A percentile compares a stretch with the other conserved stretches of the same genome.
Evolutionary conservation across 1,140 invertebrate genomes (phyloP).

Genomic region (Periplaneta americana): DNA sequence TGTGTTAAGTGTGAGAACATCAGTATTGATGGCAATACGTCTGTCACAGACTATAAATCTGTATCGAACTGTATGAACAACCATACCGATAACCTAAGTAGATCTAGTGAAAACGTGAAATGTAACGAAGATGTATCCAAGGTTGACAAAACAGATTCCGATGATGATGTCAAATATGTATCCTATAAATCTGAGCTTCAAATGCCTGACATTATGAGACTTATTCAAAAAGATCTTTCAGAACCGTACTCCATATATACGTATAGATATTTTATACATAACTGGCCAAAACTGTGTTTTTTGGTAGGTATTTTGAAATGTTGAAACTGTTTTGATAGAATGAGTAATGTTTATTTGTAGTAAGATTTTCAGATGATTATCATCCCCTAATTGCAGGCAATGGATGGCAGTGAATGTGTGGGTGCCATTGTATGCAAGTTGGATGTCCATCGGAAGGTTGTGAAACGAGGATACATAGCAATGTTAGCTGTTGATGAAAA

Average conservation of each 20-base stretch:
- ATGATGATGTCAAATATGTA: conserved; percentile 52
- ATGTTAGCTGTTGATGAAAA: conserved; percentile 98
- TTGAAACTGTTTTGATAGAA: background rate
- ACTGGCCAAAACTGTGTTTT: conserved; percentile 99
- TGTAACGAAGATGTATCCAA: background rate
- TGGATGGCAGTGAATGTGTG: conserved; percentile 80
- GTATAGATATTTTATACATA: conserved; percentile 99
- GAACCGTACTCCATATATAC: conserved; percentile 99
- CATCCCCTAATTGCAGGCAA: conserved; percentile 47
- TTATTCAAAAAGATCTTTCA: conserved; percentile 97
- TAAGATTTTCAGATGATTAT: background rate
- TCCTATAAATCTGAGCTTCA: conserved; percentile 84
- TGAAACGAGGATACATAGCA: conserved; percentile 94
- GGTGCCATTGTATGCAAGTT: conserved; percentile 98
- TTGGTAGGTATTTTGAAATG: conserved; percentile 59
- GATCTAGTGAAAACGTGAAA: conserved; percentile 1
- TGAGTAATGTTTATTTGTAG: background rate
- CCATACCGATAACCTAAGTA: background rate
- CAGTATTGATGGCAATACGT: conserved; percentile 4
- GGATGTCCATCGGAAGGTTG: conserved; percentile 88
- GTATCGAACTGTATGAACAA: conserved; percentile 10
- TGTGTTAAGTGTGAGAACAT: conserved; percentile 17
- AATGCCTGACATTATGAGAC: conserved; percentile 95
- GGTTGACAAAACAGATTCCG: background rate
- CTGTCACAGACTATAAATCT: conserved; percentile 1